Percentiles rank a stretch among this genome's conserved stretches.
Conservation (phyloP, 53 echinoderm and acorn worm species). For the Crossaster papposus region DNA sequence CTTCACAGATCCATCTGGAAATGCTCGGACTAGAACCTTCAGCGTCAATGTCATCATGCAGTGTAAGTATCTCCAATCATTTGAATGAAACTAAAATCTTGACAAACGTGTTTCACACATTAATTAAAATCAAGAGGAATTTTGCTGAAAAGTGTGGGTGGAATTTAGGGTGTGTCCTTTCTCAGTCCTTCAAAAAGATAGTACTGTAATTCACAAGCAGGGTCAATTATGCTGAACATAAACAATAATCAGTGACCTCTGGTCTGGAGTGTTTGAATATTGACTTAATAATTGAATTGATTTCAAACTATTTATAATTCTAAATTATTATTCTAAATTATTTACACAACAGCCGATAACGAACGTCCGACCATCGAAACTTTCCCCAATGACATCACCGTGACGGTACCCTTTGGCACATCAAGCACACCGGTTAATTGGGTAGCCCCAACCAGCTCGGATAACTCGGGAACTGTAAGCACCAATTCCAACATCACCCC, state of each 20-base stretch:
- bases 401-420: constrained; percentile 14
- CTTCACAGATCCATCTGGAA: constrained; percentile 65
- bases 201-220: too few relatives aligned
- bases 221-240: too few relatives aligned
- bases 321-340: background rate
- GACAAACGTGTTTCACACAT: background rate
- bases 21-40: constrained; percentile 48
- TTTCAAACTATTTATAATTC: background rate
- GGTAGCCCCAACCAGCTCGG: constrained; percentile 50
- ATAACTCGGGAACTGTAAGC: constrained; percentile 53
- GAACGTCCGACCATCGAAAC: background rate
- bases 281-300: too few relatives aligned
- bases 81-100: background rate
- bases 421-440: constrained; percentile 35
- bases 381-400: constrained; percentile 39
- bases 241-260: too few relatives aligned
- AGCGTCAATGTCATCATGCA: constrained; percentile 46
- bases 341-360: background rate
- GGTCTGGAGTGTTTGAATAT: too few relatives aligned
- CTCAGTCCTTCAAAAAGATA: too few relatives aligned
- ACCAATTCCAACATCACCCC: constrained; percentile 22
- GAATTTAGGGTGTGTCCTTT: too few relatives aligned
- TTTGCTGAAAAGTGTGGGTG: too few relatives aligned
- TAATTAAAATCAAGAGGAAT: too few relatives aligned
- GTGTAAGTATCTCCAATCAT: background rate